Base-by-base conservation (phyloP, 2,888 invertebrate species). In the Acleris holmiana region DNA sequence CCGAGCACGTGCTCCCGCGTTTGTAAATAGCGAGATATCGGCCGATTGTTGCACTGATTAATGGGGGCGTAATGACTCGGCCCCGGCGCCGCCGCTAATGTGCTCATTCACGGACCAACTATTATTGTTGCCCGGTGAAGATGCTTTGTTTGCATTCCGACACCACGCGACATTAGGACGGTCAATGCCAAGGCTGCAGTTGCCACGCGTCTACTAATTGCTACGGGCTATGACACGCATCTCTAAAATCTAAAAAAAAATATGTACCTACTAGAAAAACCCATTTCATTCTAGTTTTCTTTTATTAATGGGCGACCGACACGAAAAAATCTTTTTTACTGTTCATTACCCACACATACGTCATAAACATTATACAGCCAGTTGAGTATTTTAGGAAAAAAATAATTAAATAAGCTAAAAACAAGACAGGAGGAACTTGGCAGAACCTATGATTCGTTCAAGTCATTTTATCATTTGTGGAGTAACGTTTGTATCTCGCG, bases 21-120 rank as follows among this genome's bases (percentile, higher is more conserved):
- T 91, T 91, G 92, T 91, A 91, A 91, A 91, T 91, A 91, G 90
- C 92, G 89, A 92, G 91, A 92, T 91, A 92, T 92, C 91, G 91
- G 91, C 89, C 91, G 92, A 92, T 92, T 92, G 91, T 91, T 92
- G 91, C 91, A 89, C 86, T 91, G 92, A 92, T 91, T 92, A 91
- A 91, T 91, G 92, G 91, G 89, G 88, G 87, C 86, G 89, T 91
- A 91, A 92, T 90, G 91, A 91, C 88, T 89, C 87, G 86, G 79
- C 86, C 76, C 83, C 78, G 73, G 74, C 77, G 74, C 81, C 74
- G 78, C 72, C 83, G 83, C 89, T 89, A 89, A 89, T 90, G 86
- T 86, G 86, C 83, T 85, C 91, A 89, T 91, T 91, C 91, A 91
- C 88, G 85, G 85, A 80, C 82, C 84, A 86, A 89, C 88, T 88